These are phyloP conservation scores for Myripristis murdjan DNA, from an alignment of 2,797 vertebrate genomes.

Conservation along the genomic window DNA sequence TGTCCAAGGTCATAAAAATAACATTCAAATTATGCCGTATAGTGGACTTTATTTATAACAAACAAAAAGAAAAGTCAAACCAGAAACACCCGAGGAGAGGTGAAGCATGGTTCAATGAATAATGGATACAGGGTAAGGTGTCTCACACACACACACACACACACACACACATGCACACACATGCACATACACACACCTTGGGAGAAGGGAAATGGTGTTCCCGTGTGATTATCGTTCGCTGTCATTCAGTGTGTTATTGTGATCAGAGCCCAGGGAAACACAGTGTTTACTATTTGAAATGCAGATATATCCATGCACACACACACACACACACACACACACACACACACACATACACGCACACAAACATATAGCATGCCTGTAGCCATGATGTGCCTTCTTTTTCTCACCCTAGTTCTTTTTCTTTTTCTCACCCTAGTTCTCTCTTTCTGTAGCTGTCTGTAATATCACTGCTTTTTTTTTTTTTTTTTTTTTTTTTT, in stretches of 20 bases:
- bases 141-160: conserved; percentile 8
- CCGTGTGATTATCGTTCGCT: conserved; percentile 28
- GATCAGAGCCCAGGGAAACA: conserved; percentile 37
- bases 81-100: conserved; percentile 9
- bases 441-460: conserved; percentile 24
- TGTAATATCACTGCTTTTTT: conserved; percentile 45
- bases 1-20: conserved; percentile 38
- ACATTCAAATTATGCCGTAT: conserved; percentile 28
- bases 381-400: conserved; percentile 41
- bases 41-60: conserved; percentile 49
- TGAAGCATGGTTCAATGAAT: conserved; percentile 47
- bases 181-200: conserved; percentile 7
- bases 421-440: no score
- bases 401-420: conserved; percentile 4
- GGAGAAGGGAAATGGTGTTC: conserved; percentile 16
- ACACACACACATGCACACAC: conserved; percentile 11
- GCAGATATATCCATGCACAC: conserved; percentile 36
- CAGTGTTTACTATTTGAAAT: conserved; percentile 47
- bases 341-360: conserved; percentile 10
- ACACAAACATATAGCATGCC: conserved; percentile 22
- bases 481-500: conserved; percentile 29
- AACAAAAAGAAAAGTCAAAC: conserved; percentile 44
- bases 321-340: background rate
- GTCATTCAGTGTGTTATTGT: conserved; percentile 28
- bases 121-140: conserved; percentile 45